Percentiles rank a stretch among this genome's conserved stretches.
Evolutionary conservation across 2,888 invertebrate genomes (phyloP).

Genomic region (Melieria picta): DNA sequence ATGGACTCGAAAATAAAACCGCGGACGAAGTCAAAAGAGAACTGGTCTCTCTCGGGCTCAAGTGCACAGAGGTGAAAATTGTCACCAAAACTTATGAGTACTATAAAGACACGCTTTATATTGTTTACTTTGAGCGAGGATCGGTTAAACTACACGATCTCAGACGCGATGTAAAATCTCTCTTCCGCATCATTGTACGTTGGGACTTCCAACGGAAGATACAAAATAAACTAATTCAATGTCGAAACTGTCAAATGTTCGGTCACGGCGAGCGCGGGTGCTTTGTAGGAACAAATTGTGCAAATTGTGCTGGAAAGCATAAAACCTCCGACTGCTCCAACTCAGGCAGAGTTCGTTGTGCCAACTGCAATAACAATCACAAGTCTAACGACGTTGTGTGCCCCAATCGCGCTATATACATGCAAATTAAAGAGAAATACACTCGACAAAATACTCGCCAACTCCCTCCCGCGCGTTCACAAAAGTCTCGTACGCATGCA

Average conservation of each 20-base stretch:
- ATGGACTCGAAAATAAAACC: conserved; percentile 29
- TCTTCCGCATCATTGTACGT: conserved; percentile 22
- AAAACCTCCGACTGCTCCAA: conserved; percentile 15
- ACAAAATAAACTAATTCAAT: conserved; percentile 34
- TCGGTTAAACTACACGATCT: conserved; percentile 24
- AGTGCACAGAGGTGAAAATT: conserved; percentile 36
- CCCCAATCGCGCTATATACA: conserved; percentile 24
- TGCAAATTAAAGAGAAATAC: conserved; percentile 27
- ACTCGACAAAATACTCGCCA: conserved; percentile 2
- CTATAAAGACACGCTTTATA: conserved; percentile 26
- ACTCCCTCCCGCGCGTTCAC: not conserved
- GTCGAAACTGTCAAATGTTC: conserved; percentile 36
- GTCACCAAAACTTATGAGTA: conserved; percentile 30
- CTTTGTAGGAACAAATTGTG: conserved; percentile 20
- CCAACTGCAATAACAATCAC: conserved; percentile 35
- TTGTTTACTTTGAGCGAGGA: conserved; percentile 26
- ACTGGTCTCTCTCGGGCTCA: conserved; percentile 33
- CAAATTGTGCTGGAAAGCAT: conserved; percentile 18
- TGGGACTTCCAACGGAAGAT: conserved; percentile 27
- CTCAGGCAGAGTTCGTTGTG: conserved; percentile 14
- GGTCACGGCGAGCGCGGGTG: conserved; percentile 32
- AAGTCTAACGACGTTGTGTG: conserved; percentile 33
- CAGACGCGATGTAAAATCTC: conserved; percentile 17
- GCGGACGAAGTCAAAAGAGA: conserved; percentile 27
- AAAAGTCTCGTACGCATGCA: not conserved